Evolutionary conservation across 37 sponge, comb jelly and placozoan species (phyloP), one percentile per base, ranked within the genome.

Genomic region (Cladorhizidae sp.): DNA sequence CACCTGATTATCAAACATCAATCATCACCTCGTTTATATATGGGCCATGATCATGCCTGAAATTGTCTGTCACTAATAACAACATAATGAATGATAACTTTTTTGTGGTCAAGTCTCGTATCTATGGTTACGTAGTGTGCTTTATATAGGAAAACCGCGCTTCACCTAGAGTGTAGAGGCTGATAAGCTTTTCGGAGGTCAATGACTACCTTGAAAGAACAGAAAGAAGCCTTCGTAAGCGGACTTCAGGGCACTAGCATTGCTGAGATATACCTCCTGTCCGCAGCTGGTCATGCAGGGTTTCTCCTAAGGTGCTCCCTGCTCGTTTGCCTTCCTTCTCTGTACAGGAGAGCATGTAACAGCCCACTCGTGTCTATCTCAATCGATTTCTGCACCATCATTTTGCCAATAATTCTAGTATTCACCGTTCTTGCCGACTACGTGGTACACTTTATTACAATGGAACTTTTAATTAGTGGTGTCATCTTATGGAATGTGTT

Each of bases 351-450:
- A 36, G 54, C 40, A 11, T 73, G 31, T 45, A 49, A 40, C 1
- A 11, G 25, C 21, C 57, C 18, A 56, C 74, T 76, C 36, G 28
- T 69, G 28, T 67, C 84, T 0, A 81, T 73, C 32, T 52, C 80
- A 2, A 52, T 73, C 18, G 88, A 88, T 2, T 83, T 73, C 57
- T 2, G 70, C 8, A 82, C 79, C 21, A 74, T 82, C 17, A 26
- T 83, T 38, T 25, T 88, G 15, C 88, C 91, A 1, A 78, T 78
- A 15, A 33, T 93, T n/a, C 75, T 93, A 3, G 21, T 86, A 21
- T 58, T 93, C 59, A 96, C 97, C 11, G 75, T 96, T 17, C 80
- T 86, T 3, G 64, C 94, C 1, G 89, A 88, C 45, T 64, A 87
- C 40, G 21, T 63, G 20, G 1, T 64, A 3, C 18, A 33, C 11